Evolutionary conservation across 2,888 invertebrate species (phyloP).

Genomic region (Achlya flavicornis): DNA sequence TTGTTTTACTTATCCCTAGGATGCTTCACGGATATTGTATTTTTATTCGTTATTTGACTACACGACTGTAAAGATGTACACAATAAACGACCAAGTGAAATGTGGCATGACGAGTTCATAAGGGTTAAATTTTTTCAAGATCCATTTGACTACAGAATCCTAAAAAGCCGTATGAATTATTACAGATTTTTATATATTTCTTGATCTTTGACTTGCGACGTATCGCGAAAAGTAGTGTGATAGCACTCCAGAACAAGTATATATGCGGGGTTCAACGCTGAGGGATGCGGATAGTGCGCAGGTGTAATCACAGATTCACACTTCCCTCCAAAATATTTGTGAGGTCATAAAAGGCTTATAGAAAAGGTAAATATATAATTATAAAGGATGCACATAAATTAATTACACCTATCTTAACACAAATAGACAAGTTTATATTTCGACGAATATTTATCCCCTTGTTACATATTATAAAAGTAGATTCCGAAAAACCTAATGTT

Average conservation of each 20-base stretch:
- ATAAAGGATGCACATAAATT: too few relatives aligned
- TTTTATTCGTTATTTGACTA: too few relatives aligned
- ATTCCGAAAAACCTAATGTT: neutral
- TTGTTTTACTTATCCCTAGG: too few relatives aligned
- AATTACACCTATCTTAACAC: too few relatives aligned
- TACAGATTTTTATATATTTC: neutral
- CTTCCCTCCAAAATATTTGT: neutral
- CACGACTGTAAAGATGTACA: too few relatives aligned
- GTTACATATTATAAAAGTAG: neutral
- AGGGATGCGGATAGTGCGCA: neutral
- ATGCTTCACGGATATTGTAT: too few relatives aligned
- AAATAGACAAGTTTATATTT: too few relatives aligned
- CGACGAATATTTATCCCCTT: too few relatives aligned
- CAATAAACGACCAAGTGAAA: too few relatives aligned
- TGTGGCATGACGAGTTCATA: too few relatives aligned
- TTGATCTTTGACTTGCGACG: slow-evolving; percentile 1
- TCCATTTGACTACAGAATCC: too few relatives aligned
- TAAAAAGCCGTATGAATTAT: neutral
- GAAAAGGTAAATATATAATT: neutral
- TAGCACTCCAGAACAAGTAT: slow-evolving; percentile 2
- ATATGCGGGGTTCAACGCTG: neutral
- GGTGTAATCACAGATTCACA: neutral
- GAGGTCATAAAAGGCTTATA: neutral
- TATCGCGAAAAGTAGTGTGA: neutral
- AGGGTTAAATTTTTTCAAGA: too few relatives aligned